phyloP scores from a whole-genome alignment of 2,113 vertebrate species.

The Cervus canadensis region DNA sequence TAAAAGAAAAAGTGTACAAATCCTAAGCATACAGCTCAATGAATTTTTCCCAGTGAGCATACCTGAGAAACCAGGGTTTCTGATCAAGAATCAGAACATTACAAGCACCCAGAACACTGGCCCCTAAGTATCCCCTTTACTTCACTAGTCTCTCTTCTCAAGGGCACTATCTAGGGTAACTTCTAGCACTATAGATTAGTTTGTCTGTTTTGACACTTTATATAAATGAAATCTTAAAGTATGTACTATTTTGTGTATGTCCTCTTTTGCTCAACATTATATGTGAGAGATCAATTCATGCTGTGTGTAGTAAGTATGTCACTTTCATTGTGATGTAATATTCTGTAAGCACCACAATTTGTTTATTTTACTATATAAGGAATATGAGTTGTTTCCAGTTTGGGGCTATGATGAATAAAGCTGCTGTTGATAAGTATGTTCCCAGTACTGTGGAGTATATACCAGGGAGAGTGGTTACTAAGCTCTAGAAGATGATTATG shows the following conservation, averaged over 20 bases:
- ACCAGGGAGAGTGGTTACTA: neutral
- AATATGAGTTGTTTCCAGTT: neutral
- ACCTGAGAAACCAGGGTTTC: neutral
- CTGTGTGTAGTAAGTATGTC: neutral
- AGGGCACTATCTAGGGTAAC: neutral
- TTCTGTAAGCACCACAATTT: neutral
- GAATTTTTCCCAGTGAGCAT: neutral
- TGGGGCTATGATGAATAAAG: neutral
- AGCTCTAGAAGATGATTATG: neutral
- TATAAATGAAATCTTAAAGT: slow-evolving; percentile 1
- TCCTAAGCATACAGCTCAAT: neutral
- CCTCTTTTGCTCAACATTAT: neutral
- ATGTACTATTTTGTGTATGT: neutral
- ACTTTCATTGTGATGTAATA: neutral
- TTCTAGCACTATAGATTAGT: neutral
- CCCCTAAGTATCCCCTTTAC: neutral
- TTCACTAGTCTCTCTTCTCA: neutral
- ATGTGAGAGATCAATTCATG: neutral
- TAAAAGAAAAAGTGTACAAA: neutral
- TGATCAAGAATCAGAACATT: neutral
- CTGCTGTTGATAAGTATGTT: neutral
- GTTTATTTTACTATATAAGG: neutral
- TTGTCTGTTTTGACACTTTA: slow-evolving; percentile 33
- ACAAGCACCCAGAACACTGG: neutral
- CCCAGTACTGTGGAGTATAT: neutral